Percentiles rank a stretch among this genome's conserved stretches.
These are phyloP conservation scores for Diarsia dahlii DNA, from an alignment of 2,888 invertebrate genomes.

Conservation along the genomic window DNA sequence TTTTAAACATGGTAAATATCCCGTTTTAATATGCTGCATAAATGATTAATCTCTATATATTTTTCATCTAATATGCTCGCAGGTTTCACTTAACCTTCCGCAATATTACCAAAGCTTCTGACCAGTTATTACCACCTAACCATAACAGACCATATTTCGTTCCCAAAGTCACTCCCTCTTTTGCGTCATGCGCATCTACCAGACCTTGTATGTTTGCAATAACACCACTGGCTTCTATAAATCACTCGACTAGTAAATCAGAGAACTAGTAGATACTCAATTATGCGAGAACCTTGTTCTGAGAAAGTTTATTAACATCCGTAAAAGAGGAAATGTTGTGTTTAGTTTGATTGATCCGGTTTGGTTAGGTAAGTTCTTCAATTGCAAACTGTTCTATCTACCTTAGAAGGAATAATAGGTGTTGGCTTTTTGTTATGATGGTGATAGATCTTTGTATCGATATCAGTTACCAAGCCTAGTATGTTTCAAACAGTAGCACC, in stretches of 20 bases:
- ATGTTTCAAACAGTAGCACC: slow-evolving; percentile 12
- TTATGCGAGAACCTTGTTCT: slow-evolving; percentile 16
- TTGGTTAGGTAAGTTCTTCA: slow-evolving; percentile 30
- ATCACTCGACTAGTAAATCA: slow-evolving; percentile 26
- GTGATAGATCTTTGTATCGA: neutral
- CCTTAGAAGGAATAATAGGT: neutral
- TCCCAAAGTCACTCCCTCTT: neutral
- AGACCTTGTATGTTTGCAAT: slow-evolving; percentile 27
- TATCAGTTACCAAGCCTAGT: neutral
- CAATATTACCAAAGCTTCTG: neutral
- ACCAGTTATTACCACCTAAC: neutral
- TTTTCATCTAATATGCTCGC: too few species aligned
- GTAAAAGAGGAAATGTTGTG: slow-evolving; percentile 20
- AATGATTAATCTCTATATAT: too few species aligned
- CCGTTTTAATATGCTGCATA: too few species aligned
- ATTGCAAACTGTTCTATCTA: neutral
- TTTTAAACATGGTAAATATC: too few species aligned
- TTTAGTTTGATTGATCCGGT: slow-evolving; percentile 18
- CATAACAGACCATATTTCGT: neutral
- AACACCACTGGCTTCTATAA: slow-evolving; percentile 20
- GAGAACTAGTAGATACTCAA: slow-evolving; percentile 9
- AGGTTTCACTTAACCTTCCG: neutral
- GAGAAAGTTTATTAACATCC: slow-evolving; percentile 47
- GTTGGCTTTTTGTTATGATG: neutral
- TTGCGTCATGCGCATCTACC: slow-evolving; percentile 1